Evolutionary conservation across 2,797 vertebrate genomes (phyloP).

Genomic region (Amblyopsis hoosieri): DNA sequence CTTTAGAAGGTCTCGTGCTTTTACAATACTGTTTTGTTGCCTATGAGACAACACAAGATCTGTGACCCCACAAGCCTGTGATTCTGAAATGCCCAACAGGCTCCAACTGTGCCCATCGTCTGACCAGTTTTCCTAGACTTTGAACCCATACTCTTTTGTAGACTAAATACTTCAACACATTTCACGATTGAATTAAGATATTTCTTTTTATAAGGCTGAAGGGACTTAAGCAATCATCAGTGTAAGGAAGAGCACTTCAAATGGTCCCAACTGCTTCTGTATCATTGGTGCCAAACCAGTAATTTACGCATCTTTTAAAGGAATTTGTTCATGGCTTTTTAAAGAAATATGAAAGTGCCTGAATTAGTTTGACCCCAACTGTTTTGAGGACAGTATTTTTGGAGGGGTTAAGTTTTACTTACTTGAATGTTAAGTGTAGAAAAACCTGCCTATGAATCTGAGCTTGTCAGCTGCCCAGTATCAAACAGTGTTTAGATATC

Average conservation of each 20-base stretch:
- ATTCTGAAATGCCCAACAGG: constrained; percentile 56
- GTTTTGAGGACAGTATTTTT: constrained; percentile 87
- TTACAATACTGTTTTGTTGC: constrained; percentile 63
- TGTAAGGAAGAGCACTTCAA: constrained; percentile 60
- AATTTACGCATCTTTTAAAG: constrained; percentile 81
- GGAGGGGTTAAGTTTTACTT: constrained; percentile 80
- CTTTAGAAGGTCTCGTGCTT: constrained; percentile 71
- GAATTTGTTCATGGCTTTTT: constrained; percentile 65
- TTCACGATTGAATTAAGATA: constrained; percentile 48
- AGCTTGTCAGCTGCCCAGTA: constrained; percentile 61
- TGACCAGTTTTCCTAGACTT: constrained; percentile 35
- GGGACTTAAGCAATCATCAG: constrained; percentile 52
- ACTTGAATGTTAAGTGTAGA: constrained; percentile 97
- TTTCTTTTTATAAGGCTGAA: constrained; percentile 60
- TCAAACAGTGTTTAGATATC: constrained; percentile 49
- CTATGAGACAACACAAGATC: constrained; percentile 54
- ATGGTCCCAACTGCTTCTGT: constrained; percentile 57
- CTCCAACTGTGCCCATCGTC: constrained; percentile 47
- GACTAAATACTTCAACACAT: constrained; percentile 56
- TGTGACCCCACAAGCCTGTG: constrained; percentile 66
- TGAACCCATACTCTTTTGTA: constrained; percentile 44
- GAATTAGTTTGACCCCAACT: constrained; percentile 92
- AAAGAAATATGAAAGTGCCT: constrained; percentile 97
- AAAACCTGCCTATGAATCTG: constrained; percentile 79
- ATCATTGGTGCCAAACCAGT: constrained; percentile 84